These are phyloP conservation scores for Paratilapia polleni DNA, from an alignment of 2,113 vertebrate species.

Conservation along the genomic window DNA sequence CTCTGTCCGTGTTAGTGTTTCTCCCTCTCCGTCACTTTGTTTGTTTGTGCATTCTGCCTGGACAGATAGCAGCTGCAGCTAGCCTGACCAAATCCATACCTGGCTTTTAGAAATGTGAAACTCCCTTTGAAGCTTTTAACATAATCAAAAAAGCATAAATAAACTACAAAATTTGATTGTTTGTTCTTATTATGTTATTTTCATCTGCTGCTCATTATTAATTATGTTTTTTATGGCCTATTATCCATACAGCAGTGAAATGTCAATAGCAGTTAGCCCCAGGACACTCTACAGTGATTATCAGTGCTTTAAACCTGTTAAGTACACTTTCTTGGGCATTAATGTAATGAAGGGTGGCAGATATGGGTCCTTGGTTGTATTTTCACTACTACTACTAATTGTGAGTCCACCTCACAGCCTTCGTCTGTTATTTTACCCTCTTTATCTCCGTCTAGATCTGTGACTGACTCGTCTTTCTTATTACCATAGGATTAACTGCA, in stretches of 20 bases:
- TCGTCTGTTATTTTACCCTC: neutral
- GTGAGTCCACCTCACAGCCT: neutral
- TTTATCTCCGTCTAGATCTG: neutral
- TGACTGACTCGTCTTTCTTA: neutral
- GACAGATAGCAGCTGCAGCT: constrained; percentile 34
- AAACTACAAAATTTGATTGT: neutral
- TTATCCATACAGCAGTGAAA: neutral
- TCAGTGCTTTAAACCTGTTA: neutral
- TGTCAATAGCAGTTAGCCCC: neutral
- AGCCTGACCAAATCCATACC: neutral
- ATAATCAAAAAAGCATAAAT: neutral
- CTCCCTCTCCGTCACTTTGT: constrained; percentile 6
- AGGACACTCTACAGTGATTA: neutral
- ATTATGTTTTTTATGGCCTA: neutral
- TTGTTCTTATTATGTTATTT: too few species aligned
- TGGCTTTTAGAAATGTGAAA: neutral
- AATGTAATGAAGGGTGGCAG: neutral
- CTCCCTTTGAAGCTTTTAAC: neutral
- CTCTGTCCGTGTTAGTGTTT: constrained; percentile 35
- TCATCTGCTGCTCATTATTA: constrained; percentile 2
- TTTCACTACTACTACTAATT: neutral
- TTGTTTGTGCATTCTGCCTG: constrained; percentile 11
- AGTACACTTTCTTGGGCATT: constrained; percentile 5
- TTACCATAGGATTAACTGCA: neutral
- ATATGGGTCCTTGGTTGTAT: neutral